A percentile compares a stretch with the other conserved stretches of the same genome.
Conservation (phyloP, 2,888 invertebrate species). For the Acanthosoma haemorrhoidale region DNA sequence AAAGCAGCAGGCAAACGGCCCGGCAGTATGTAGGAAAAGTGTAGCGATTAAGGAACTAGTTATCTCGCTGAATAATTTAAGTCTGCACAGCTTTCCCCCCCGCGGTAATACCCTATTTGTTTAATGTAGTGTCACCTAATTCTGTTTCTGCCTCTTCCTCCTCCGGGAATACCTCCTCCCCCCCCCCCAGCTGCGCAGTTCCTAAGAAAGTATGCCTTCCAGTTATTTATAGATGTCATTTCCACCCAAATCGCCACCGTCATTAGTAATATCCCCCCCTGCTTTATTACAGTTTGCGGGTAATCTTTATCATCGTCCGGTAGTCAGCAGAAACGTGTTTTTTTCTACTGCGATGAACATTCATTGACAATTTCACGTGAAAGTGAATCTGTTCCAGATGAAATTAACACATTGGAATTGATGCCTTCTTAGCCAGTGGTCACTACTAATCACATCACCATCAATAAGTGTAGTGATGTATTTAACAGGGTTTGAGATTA, state of each 20-base stretch:
- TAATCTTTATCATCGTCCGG: background rate
- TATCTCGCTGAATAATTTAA: background rate
- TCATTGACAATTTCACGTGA: no score
- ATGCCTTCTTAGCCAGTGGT: no score
- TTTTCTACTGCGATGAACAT: background rate
- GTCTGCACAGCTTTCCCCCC: background rate
- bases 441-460: no score
- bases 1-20: no score
- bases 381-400: no score
- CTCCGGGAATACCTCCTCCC: slow-evolving; percentile 11
- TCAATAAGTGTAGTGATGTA: no score
- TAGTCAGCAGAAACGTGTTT: background rate
- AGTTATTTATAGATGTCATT: slow-evolving; percentile 1
- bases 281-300: no score
- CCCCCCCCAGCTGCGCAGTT: background rate
- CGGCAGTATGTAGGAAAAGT: background rate
- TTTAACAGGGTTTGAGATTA: no score
- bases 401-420: background rate
- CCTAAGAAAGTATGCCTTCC: slow-evolving; percentile 1
- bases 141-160: slow-evolving; percentile 29
- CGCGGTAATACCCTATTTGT: slow-evolving; percentile 36
- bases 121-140: slow-evolving; percentile 38
- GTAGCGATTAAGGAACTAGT: background rate
- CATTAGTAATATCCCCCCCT: slow-evolving; percentile 4
- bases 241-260: background rate